Evolutionary conservation across 2,888 invertebrate genomes (phyloP).

Genomic region (Cantharis rufa): DNA sequence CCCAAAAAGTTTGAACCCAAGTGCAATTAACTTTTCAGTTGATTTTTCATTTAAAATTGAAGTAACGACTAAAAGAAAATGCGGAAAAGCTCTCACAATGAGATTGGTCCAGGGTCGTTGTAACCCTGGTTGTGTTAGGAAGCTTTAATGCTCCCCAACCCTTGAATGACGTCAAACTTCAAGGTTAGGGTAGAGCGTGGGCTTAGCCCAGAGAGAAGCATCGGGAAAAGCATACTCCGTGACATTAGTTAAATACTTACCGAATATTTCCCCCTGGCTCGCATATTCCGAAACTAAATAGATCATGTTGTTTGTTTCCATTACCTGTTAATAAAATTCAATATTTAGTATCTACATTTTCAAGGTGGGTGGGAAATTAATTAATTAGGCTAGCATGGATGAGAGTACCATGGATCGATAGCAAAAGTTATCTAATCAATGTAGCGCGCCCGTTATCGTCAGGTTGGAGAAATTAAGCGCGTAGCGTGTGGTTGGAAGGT

Average conservation of each 20-base stretch:
- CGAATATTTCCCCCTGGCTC: conserved; percentile 97
- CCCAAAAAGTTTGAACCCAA: neutral
- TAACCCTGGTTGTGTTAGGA: conserved; percentile 23
- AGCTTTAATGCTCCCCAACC: conserved; percentile 19
- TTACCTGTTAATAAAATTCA: conserved; percentile 71
- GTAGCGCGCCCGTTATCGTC: neutral
- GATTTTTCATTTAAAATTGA: neutral
- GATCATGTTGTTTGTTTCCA: conserved; percentile 98
- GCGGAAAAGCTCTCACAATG: neutral
- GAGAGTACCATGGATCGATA: neutral
- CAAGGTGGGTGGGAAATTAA: neutral
- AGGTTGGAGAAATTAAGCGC: neutral
- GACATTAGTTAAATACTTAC: conserved; percentile 61
- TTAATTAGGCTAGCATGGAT: neutral
- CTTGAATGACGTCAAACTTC: conserved; percentile 37
- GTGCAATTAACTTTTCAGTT: neutral
- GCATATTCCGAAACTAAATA: conserved; percentile 98
- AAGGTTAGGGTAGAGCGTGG: conserved; percentile 29
- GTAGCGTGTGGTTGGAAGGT: neutral
- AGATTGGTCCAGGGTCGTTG: conserved; percentile 2
- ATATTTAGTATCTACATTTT: neutral
- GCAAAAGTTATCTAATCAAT: neutral
- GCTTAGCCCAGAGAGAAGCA: neutral
- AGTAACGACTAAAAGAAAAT: neutral
- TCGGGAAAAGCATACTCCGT: neutral